These are phyloP conservation scores for Bicyclus anynana DNA, from an alignment of 1,140 invertebrate species.

Conservation along the genomic window DNA sequence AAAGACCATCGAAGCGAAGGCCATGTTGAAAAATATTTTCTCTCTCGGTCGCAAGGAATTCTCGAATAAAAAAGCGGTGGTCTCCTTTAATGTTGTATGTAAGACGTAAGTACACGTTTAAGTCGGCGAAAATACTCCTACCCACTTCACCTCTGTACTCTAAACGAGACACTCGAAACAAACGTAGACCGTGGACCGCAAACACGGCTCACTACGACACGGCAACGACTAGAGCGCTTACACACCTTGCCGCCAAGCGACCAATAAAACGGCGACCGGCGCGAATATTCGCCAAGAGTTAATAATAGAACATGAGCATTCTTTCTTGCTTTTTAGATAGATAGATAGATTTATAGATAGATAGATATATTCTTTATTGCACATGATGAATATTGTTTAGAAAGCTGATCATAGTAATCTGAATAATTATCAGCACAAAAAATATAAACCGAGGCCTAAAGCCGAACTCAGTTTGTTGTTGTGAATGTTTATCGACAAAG, in stretches of 20 bases:
- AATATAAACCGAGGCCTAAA: too few relatives aligned
- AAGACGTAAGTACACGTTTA: neutral
- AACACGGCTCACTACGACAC: conserved; percentile 14
- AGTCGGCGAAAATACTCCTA: conserved; percentile 2
- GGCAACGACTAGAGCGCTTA: neutral
- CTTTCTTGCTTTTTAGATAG: too few relatives aligned
- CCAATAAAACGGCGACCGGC: too few relatives aligned
- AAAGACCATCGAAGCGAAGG: neutral
- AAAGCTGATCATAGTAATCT: too few relatives aligned
- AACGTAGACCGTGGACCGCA: conserved; percentile 11
- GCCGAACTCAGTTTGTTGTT: too few relatives aligned
- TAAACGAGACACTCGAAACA: conserved; percentile 1
- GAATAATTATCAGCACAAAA: too few relatives aligned
- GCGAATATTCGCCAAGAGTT: too few relatives aligned
- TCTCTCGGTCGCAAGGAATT: neutral
- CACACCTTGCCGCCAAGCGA: neutral
- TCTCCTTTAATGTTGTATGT: neutral
- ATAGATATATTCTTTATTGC: too few relatives aligned
- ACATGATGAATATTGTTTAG: too few relatives aligned
- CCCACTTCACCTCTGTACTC: neutral
- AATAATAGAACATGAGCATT: too few relatives aligned
- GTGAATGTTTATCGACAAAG: too few relatives aligned
- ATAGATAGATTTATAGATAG: too few relatives aligned
- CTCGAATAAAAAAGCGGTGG: neutral
- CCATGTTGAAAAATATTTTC: neutral